phyloP scores from a whole-genome alignment of 2,888 invertebrate species.

The Microdon myrmicae region DNA sequence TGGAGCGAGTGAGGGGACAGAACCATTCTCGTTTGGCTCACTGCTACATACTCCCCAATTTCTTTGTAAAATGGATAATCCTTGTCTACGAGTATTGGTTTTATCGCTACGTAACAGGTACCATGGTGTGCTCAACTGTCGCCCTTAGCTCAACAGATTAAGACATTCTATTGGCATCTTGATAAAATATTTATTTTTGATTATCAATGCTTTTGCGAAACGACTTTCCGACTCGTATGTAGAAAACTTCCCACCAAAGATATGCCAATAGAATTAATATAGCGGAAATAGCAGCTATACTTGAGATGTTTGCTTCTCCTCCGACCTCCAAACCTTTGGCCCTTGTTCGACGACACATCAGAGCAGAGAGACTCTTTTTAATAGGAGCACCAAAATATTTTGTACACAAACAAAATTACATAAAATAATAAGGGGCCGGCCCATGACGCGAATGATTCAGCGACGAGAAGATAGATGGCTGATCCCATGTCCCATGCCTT shows the following conservation, averaged over 20 bases:
- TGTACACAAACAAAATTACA: slow-evolving; percentile 48
- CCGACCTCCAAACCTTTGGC: no score
- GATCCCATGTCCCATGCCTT: slow-evolving; percentile 17
- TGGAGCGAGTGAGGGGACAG: no score
- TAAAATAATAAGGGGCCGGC: slow-evolving; percentile 39
- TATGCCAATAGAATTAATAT: slow-evolving; percentile 61
- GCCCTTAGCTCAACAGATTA: slow-evolving; percentile 7
- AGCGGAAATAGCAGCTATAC: slow-evolving; percentile 49
- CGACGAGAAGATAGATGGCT: slow-evolving; percentile 29
- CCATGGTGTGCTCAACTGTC: slow-evolving; percentile 3
- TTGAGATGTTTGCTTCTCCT: no score
- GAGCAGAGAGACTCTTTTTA: no score
- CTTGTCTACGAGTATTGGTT: slow-evolving; percentile 45
- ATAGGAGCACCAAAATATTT: slow-evolving; percentile 36
- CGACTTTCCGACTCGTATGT: slow-evolving; percentile 53
- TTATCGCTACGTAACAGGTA: slow-evolving; percentile 54
- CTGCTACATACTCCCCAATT: no score
- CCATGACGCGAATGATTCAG: slow-evolving; percentile 9
- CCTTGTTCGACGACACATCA: no score
- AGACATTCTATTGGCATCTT: slow-evolving; percentile 50
- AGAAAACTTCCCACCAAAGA: slow-evolving; percentile 11
- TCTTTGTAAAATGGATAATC: slow-evolving; percentile 51
- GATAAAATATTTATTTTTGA: slow-evolving; percentile 64
- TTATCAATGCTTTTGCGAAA: slow-evolving; percentile 58
- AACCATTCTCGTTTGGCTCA: no score